Evolutionary conservation across 2,888 invertebrate species (phyloP), one percentile per base, ranked within the genome.

Genomic region (Chalcosyrphus nemorum): DNA sequence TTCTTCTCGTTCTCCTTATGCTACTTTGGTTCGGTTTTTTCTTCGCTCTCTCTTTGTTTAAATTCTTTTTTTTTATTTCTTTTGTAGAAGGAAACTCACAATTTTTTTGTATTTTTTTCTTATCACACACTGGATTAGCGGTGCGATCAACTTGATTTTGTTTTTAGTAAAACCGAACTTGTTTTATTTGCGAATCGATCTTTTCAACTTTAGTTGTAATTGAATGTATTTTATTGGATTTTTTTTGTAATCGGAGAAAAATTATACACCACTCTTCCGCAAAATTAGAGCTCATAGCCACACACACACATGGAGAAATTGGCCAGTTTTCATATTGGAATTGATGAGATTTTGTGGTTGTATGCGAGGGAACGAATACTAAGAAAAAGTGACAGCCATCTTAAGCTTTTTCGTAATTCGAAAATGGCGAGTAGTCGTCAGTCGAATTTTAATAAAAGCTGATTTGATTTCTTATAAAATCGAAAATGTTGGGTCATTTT

Each of bases 241-340:
- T 68, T 72, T 74, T 74, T 72, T 72, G 66, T 50, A 61, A 77
- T 82, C 72, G 68, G 63, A 63, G 68, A 66, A 71, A 82, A 82
- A 61, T 77, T 82, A 41, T 82, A 77, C 77, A 82, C 82, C 68
- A 82, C 82, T 82, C 66, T 82, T 82, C 82, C 82, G 77, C 82
- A 82, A 82, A 82, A 82, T 81, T 77, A 82, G 72, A 82, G 72
- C 82, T 82, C 82, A 80, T 80, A 82, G 77, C 77, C 61, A 71
- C 70, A 70, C 61, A 65, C 43, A 82, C 77, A 77, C 50, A 17
- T 41, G 7, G 2, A 21, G 24, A 47, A 59, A 71, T 71, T 65
- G 59, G 71, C 29, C 71, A 76, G 59, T 61, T 77, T 76, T 82
- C 45, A 35, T 57, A 71, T 76, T 54, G 45, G 45, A 56, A 68